These are phyloP conservation scores for Drosophila incognita DNA, from an alignment of 2,888 invertebrate species.

Conservation along the genomic window DNA sequence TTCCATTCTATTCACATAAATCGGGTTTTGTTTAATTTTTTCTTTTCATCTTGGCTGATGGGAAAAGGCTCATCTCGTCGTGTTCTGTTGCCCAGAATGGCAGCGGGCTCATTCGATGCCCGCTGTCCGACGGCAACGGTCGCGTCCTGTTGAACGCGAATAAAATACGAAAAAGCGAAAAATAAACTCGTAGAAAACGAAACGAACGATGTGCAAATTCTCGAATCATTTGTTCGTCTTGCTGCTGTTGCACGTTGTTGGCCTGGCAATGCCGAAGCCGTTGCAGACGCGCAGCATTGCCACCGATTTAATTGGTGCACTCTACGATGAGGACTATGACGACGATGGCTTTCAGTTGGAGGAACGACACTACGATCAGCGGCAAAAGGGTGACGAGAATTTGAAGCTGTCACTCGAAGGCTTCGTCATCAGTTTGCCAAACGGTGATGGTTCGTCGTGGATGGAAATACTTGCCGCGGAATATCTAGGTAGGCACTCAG, in stretches of 20 bases:
- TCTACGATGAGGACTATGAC: slow-evolving; percentile 63
- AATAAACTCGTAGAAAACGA: slow-evolving; percentile 19
- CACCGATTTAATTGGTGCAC: slow-evolving; percentile 57
- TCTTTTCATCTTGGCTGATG: slow-evolving; percentile 8
- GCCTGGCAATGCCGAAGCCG: slow-evolving; percentile 37
- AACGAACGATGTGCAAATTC: slow-evolving; percentile 82
- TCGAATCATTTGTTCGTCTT: slow-evolving; percentile 83
- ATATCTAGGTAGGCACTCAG: slow-evolving; percentile 51
- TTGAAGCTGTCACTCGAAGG: slow-evolving; percentile 88
- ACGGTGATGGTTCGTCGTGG: slow-evolving; percentile 41
- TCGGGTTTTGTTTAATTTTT: slow-evolving; percentile 60
- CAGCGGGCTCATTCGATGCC: slow-evolving; percentile 60
- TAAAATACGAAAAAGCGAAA: slow-evolving; percentile 2
- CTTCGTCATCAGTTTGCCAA: slow-evolving; percentile 78
- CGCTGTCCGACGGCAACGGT: slow-evolving; percentile 60
- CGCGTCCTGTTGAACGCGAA: slow-evolving; percentile 55
- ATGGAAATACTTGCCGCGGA: slow-evolving; percentile 55
- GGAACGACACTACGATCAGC: slow-evolving; percentile 88
- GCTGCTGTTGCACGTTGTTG: slow-evolving; percentile 53
- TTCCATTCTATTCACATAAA: slow-evolving; percentile 43
- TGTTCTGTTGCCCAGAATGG: slow-evolving; percentile 26
- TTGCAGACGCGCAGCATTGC: slow-evolving; percentile 37
- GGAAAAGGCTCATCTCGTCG: slow-evolving; percentile 46
- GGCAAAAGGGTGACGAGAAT: slow-evolving; percentile 92
- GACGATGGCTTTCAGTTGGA: slow-evolving; percentile 80